A percentile compares a stretch with the other conserved stretches of the same genome.
Evolutionary conservation across 1,140 invertebrate genomes (phyloP).

Genomic region (Eciton burchellii): DNA sequence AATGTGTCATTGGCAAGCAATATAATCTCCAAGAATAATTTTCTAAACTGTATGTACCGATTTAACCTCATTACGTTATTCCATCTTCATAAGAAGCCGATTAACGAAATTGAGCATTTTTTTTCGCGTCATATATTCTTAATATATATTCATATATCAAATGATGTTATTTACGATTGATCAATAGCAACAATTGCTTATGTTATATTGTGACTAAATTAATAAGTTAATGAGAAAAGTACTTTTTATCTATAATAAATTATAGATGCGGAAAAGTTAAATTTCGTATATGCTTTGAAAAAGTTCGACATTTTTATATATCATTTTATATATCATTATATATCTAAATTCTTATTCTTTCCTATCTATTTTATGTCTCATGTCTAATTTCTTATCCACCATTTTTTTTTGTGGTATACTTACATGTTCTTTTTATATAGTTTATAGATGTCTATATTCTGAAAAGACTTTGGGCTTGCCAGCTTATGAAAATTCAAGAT

Average conservation of each 20-base stretch:
- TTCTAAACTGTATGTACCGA: constrained; percentile 65
- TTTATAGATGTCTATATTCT: constrained; percentile 85
- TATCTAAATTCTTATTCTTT: background rate
- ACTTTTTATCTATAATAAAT: no score
- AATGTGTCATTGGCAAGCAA: constrained; percentile 44
- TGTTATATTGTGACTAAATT: background rate
- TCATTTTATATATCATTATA: background rate
- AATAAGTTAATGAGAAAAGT: background rate
- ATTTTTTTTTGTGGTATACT: background rate
- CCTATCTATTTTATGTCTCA: no score
- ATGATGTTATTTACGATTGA: background rate
- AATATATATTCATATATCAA: background rate
- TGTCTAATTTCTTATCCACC: background rate
- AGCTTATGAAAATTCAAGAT: constrained; percentile 86
- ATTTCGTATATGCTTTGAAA: no score
- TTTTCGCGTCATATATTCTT: background rate
- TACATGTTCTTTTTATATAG: background rate
- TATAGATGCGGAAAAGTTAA: no score
- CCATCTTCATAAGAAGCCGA: no score
- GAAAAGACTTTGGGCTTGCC: constrained; percentile 87
- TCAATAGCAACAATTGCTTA: background rate
- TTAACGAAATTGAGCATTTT: background rate
- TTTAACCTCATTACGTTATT: constrained; percentile 65
- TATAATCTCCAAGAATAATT: constrained; percentile 14
- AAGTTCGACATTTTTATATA: no score